These are phyloP conservation scores for Linnaemya tessellans DNA, from an alignment of 2,888 invertebrate species.

Conservation along the genomic window DNA sequence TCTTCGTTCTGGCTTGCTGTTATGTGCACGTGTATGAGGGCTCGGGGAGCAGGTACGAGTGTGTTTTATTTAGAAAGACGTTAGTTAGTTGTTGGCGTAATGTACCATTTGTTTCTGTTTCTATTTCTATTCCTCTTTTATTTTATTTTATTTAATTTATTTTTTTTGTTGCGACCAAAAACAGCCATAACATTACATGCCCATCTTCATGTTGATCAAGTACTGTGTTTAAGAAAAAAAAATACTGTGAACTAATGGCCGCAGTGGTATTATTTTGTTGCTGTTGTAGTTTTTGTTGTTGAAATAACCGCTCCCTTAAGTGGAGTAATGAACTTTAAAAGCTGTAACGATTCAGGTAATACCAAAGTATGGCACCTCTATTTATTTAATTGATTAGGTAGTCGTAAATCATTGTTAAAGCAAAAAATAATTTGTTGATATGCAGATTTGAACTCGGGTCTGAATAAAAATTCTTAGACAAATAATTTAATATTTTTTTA, in stretches of 20 bases:
- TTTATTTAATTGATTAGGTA: no score
- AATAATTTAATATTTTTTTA: no score
- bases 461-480: no score
- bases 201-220: slow-evolving; percentile 63
- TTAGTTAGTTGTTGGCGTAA: slow-evolving; percentile 49
- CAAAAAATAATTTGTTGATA: no score
- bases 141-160: slow-evolving; percentile 1
- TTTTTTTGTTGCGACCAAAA: slow-evolving; percentile 42
- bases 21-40: slow-evolving; percentile 34
- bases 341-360: slow-evolving; percentile 32
- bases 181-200: slow-evolving; percentile 57
- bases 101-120: slow-evolving; percentile 40
- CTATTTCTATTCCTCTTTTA: slow-evolving; percentile 1
- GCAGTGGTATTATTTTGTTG: slow-evolving; percentile 41
- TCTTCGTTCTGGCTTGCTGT: background rate
- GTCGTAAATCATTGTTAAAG: no score
- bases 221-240: slow-evolving; percentile 26
- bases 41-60: slow-evolving; percentile 18
- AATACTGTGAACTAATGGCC: slow-evolving; percentile 56
- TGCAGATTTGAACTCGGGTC: no score
- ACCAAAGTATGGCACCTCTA: background rate
- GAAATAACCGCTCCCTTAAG: slow-evolving; percentile 70
- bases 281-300: slow-evolving; percentile 34
- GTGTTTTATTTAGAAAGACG: slow-evolving; percentile 32
- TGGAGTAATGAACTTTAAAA: slow-evolving; percentile 70